Percentiles rank a stretch among this genome's conserved stretches.
phyloP scores from a whole-genome alignment of 1,140 invertebrate genomes.

The Augochlora pura region DNA sequence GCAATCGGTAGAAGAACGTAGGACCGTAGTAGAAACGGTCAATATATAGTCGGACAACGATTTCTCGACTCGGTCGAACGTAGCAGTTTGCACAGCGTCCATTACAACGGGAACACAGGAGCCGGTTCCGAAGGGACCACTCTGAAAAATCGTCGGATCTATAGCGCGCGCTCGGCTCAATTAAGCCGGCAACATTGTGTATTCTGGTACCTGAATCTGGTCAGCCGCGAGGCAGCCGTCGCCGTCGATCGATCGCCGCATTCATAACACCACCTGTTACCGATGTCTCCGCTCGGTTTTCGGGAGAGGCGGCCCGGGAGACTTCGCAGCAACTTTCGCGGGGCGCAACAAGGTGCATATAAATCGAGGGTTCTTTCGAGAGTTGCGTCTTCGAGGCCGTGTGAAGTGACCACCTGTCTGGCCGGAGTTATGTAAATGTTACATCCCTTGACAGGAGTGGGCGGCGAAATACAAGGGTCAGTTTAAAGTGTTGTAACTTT shows the following conservation, averaged over 20 bases:
- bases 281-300: too few species aligned
- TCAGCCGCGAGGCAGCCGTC: neutral
- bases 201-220: neutral
- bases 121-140: too few species aligned
- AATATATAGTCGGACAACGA: neutral
- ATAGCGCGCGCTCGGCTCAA: neutral
- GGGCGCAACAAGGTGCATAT: neutral
- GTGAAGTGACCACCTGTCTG: too few species aligned
- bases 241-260: neutral
- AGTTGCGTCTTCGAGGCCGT: too few species aligned
- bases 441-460: too few species aligned
- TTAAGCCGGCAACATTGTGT: neutral
- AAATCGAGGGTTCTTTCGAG: too few species aligned
- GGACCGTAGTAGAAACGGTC: neutral
- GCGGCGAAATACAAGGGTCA: too few species aligned
- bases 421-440: too few species aligned
- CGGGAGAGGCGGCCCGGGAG: neutral
- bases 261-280: neutral
- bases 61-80: neutral
- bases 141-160: neutral
- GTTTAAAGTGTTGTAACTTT: too few species aligned
- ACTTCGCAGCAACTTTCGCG: conserved; percentile 15
- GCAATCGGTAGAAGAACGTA: neutral
- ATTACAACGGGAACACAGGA: neutral
- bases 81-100: neutral